phyloP scores from a whole-genome alignment of 1,140 invertebrate genomes.

The Conus betulinus region DNA sequence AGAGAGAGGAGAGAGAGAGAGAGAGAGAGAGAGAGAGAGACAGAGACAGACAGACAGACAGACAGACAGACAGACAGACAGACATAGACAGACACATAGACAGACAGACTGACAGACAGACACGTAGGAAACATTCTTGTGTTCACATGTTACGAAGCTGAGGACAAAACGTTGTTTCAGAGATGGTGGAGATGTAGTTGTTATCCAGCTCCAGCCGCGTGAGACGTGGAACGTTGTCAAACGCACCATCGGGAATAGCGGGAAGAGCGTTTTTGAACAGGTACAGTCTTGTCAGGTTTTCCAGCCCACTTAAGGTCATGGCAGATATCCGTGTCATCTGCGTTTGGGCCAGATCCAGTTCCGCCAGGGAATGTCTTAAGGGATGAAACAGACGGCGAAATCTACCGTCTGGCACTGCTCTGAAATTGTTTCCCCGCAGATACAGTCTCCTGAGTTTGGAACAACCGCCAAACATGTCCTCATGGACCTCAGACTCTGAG shows the following conservation, averaged over 20 bases:
- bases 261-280: neutral
- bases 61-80: no score
- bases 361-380: neutral
- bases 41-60: no score
- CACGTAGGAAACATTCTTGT: neutral
- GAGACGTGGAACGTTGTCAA: neutral
- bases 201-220: neutral
- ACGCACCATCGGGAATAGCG: neutral
- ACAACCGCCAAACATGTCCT: neutral
- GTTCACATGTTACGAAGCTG: neutral
- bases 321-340: neutral
- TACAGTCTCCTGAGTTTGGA: neutral
- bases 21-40: no score
- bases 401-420: neutral
- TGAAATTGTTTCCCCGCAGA: neutral
- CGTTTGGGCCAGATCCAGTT: neutral
- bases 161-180: neutral
- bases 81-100: neutral
- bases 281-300: neutral
- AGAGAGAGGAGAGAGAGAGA: no score
- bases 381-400: neutral
- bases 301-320: neutral
- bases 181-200: neutral
- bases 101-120: neutral
- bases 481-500: neutral